Percentiles rank a stretch among this genome's conserved stretches.
These are phyloP conservation scores for Ceratina calcarata DNA, from an alignment of 1,140 invertebrate genomes.

Conservation along the genomic window DNA sequence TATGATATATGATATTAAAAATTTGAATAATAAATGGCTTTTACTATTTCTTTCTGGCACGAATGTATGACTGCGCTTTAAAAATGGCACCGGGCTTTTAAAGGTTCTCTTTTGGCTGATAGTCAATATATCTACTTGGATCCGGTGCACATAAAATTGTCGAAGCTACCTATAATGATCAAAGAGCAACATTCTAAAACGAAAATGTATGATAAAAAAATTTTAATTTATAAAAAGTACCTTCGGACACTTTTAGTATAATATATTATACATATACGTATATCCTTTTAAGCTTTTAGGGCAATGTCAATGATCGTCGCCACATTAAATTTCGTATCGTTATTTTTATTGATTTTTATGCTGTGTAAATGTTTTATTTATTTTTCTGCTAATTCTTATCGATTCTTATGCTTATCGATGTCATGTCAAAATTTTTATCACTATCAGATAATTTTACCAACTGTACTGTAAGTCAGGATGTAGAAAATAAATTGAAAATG, in stretches of 20 bases:
- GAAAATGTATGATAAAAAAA: not conserved
- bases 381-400: no score
- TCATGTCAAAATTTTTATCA: not conserved
- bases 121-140: not conserved
- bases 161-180: not conserved
- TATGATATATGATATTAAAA: no score
- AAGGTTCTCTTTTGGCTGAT: not conserved
- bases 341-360: no score
- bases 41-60: not conserved
- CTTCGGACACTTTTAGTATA: not conserved
- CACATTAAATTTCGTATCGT: no score
- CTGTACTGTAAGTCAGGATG: no score
- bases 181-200: not conserved
- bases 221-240: not conserved
- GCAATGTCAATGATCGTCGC: no score
- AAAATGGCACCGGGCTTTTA: not conserved
- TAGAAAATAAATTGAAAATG: not conserved
- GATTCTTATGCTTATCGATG: no score
- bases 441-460: no score
- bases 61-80: not conserved
- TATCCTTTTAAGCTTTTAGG: not conserved
- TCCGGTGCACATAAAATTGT: not conserved
- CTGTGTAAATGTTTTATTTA: no score
- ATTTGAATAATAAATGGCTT: not conserved
- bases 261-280: no score